A percentile compares a stretch with the other conserved stretches of the same genome.
These are phyloP conservation scores for Neria commutata DNA, from an alignment of 2,888 invertebrate genomes.

Conservation along the genomic window DNA sequence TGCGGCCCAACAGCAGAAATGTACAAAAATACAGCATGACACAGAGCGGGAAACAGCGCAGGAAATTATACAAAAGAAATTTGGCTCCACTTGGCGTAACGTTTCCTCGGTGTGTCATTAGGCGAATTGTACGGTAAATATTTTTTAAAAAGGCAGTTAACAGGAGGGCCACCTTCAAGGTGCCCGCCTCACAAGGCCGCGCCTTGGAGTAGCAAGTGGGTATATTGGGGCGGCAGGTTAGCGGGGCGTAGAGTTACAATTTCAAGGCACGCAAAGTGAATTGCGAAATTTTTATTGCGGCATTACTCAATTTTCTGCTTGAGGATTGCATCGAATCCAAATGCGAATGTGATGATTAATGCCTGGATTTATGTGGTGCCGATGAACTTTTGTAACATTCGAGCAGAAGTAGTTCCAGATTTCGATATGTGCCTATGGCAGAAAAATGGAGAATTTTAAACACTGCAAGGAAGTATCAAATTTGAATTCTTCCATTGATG, in stretches of 20 bases:
- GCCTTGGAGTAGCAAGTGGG: not conserved
- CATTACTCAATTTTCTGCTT: not conserved
- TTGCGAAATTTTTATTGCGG: constrained; percentile 5
- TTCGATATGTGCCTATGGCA: no score
- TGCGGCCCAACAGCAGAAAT: not conserved
- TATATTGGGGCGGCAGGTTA: not conserved
- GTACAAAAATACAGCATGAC: not conserved
- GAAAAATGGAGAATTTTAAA: no score
- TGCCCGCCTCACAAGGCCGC: not conserved
- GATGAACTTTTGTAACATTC: no score
- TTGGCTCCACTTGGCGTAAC: constrained; percentile 6
- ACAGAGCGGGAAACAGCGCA: not conserved
- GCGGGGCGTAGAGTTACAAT: not conserved
- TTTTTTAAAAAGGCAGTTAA: constrained; percentile 6
- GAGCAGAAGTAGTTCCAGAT: no score
- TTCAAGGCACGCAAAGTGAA: constrained; percentile 10
- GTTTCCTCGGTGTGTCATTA: constrained; percentile 15
- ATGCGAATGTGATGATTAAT: constrained; percentile 22
- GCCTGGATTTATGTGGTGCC: constrained; percentile 12
- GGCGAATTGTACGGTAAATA: constrained; percentile 6
- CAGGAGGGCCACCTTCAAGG: not conserved
- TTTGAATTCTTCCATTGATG: no score
- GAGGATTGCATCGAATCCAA: constrained; percentile 7
- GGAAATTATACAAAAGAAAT: constrained; percentile 10
- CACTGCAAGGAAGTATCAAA: no score